Evolutionary conservation across 1,140 invertebrate species (phyloP).

Genomic region (Brachionus sp.): DNA sequence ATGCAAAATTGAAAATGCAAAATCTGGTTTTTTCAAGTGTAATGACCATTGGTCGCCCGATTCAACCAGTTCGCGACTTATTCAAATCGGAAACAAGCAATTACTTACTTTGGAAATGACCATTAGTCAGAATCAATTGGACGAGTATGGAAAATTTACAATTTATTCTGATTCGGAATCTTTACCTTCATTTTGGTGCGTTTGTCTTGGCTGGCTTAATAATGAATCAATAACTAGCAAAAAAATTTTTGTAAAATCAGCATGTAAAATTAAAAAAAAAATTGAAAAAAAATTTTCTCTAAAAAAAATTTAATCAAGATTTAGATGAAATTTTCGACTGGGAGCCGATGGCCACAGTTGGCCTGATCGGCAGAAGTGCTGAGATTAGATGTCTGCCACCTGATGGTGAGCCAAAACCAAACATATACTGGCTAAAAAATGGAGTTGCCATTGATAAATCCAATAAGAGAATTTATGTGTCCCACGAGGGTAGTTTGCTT

Average conservation of each 20-base stretch:
- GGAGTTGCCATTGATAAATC: not conserved
- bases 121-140: not conserved
- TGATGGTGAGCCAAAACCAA: conserved; percentile 36
- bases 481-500: conserved; percentile 12
- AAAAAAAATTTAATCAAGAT: conserved; percentile 31
- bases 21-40: conserved; percentile 28
- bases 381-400: conserved; percentile 12
- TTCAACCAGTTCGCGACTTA: not conserved
- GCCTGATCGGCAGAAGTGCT: not conserved
- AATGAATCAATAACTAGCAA: not conserved
- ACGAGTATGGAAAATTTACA: not conserved
- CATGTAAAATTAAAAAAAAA: not conserved
- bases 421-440: conserved; percentile 40
- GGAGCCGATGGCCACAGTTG: not conserved
- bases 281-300: not conserved
- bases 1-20: conserved; percentile 45
- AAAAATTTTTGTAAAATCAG: conserved; percentile 8
- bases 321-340: conserved; percentile 27
- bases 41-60: conserved; percentile 5
- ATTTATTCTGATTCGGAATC: not conserved
- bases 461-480: conserved; percentile 1
- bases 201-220: conserved; percentile 4
- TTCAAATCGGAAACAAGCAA: conserved; percentile 37
- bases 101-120: not conserved
- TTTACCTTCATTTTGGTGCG: not conserved